Conservation (phyloP, 2,888 invertebrate species). For the Chydorus sphaericus region DNA sequence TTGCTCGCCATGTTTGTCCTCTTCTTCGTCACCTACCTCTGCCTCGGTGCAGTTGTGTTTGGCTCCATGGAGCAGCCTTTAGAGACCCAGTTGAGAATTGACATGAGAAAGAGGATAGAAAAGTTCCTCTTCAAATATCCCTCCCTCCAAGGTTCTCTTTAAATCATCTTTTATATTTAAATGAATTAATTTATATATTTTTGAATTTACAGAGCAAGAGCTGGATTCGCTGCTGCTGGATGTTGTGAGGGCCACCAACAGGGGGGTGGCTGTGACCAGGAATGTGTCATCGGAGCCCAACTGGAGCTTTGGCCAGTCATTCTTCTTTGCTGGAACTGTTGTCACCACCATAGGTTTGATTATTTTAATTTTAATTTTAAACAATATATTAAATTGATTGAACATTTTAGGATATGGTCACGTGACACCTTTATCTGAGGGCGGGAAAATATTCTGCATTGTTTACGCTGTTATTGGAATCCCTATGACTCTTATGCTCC, state of each 20-base stretch:
- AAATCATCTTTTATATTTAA: background rate
- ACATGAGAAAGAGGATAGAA: slow-evolving; percentile 37
- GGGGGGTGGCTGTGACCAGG: slow-evolving; percentile 57
- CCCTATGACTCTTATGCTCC: slow-evolving; percentile 66
- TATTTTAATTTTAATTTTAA: background rate
- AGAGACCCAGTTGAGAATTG: slow-evolving; percentile 39
- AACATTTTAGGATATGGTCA: slow-evolving; percentile 64
- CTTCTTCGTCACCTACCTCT: slow-evolving; percentile 45
- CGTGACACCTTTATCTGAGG: slow-evolving; percentile 68
- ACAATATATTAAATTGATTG: background rate
- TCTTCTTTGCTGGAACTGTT: slow-evolving; percentile 76
- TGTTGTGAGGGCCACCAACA: slow-evolving; percentile 56
- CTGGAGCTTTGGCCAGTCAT: slow-evolving; percentile 79
- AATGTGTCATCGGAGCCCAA: slow-evolving; percentile 66
- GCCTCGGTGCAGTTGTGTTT: slow-evolving; percentile 51
- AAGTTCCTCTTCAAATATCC: slow-evolving; percentile 43
- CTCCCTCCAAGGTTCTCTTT: slow-evolving; percentile 41
- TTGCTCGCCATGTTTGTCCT: slow-evolving; percentile 39
- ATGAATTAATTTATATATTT: slow-evolving; percentile 9
- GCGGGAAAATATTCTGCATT: slow-evolving; percentile 78
- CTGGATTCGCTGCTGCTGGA: slow-evolving; percentile 54
- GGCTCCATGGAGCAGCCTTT: slow-evolving; percentile 46
- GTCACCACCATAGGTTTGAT: slow-evolving; percentile 69
- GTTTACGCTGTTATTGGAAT: slow-evolving; percentile 71
- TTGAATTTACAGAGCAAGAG: slow-evolving; percentile 46